Percentiles rank a stretch among this genome's conserved stretches.
Conservation (phyloP, 2,797 vertebrate genomes). For the Cirrhinus molitorella region DNA sequence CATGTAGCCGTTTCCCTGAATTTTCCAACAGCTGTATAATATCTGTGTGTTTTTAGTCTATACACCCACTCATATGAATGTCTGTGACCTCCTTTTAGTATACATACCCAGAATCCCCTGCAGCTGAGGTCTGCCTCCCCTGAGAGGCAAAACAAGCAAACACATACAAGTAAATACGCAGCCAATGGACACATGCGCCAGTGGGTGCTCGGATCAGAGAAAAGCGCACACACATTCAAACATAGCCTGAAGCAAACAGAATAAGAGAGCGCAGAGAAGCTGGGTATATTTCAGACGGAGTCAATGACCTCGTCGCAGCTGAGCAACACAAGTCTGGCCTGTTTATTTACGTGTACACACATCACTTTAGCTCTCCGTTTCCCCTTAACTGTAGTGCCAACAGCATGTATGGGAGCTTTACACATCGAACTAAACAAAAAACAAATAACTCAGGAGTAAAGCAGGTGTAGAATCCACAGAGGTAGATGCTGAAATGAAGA, state of each 20-base stretch:
- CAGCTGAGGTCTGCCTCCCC: constrained; percentile 29
- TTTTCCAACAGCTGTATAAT: constrained; percentile 30
- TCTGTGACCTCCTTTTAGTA: constrained; percentile 46
- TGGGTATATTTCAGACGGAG: constrained; percentile 52
- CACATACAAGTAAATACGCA: constrained; percentile 64
- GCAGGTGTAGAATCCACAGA: not conserved
- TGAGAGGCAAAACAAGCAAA: constrained; percentile 68
- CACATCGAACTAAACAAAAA: not conserved
- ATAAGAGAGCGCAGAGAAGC: constrained; percentile 31
- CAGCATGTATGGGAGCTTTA: not conserved
- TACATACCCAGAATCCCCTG: constrained; percentile 32
- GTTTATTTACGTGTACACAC: constrained; percentile 51
- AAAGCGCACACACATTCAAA: constrained; percentile 37
- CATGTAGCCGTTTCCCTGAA: not conserved
- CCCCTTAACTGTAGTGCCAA: not conserved
- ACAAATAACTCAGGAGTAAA: not conserved
- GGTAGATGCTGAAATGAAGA: not conserved
- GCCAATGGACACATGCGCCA: constrained; percentile 39
- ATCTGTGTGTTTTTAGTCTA: constrained; percentile 25
- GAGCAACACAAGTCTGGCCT: constrained; percentile 39
- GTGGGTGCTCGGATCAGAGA: constrained; percentile 38
- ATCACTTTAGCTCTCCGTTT: constrained; percentile 4
- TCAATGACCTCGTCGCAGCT: constrained; percentile 43
- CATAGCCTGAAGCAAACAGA: constrained; percentile 60
- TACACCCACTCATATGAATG: constrained; percentile 23